Evolutionary conservation across 92 coral and sea anemone species (phyloP), one percentile per base, ranked within the genome.

Genomic region (Plumapathes pennacea): DNA sequence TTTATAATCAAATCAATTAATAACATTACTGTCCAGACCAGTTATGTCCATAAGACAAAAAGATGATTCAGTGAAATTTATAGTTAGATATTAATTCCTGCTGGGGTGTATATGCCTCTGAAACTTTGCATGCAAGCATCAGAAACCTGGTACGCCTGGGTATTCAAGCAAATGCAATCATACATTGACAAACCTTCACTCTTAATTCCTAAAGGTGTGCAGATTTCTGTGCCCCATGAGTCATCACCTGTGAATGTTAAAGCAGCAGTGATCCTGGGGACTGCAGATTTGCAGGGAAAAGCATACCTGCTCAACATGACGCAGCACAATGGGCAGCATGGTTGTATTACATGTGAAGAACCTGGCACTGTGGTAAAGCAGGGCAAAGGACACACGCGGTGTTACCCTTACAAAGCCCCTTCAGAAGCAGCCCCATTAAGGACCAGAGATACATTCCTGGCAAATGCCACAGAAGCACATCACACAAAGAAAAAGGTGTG

Each of bases 321-420:
- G 0, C 77, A 68, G n/a, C 84, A 77, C 26, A 77, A 77, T 68
- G 84, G 77, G 0, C 36, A 60, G 43, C 1, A 42, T 45, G 72
- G 84, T 10, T 81, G 88, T 38, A 28, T 66, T 12, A 65, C 77
- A 1, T 81, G 88, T 67, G 82, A 67, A 32, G 88, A 65, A 14
- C 67, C 59, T 23, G 82, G 82, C 2, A 4, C 26, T n/a, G 62
- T 37, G 3, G 88, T 57, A 0, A 44, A 59, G 34, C 82, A 73
- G 54, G 82, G 82, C 33, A 74, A 72, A 38, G 82, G 88, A 0
- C 82, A 64, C 21, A 34, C 86, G 9, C 44, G 80, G 5, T 50
- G 58, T 67, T 80, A 69, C 51, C 81, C 80, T 1, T 80, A 61
- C 72, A 57, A 38, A 36, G 29, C 1, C 9, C 23, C 32, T 1